Evolutionary conservation across 2,888 invertebrate genomes (phyloP), one percentile per base, ranked within the genome.

Genomic region (Liopterus haemorrhoidalis): DNA sequence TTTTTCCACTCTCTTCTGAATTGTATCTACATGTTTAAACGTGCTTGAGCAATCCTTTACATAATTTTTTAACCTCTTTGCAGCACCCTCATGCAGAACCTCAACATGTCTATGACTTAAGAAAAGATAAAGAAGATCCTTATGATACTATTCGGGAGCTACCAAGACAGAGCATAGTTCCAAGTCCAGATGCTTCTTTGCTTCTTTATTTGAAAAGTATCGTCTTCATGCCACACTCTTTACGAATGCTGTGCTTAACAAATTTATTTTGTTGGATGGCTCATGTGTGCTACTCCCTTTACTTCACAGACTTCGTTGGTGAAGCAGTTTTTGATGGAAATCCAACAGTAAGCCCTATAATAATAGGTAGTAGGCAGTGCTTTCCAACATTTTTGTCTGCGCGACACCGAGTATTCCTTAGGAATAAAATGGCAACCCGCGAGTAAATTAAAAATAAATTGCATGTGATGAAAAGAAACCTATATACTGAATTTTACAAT

Each of bases 181-280:
- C 64, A 8, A 56, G 63, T 36, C 57, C 63, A 16, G 59, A 67
- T 41, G 66, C 76, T n/a, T 75, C 81, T 0, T 65, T 91, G 12
- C 68, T 70, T n/a, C 80, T 90, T 59, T 95, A 95, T 67, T 74
- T 95, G 21, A 74, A 79, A 54, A 93, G 95, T 4, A 94, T 95
- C 45, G 69, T 95, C n/a, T 76, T 82, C 63, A 93, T 96, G 90
- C 95, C 96, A 0, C 72, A 72, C 57, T 92, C 91, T 0, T 71
- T 95, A 52, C 75, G 85, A 21, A 80, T 91, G 60, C 78, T 95
- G 8, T 95, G 95, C 60, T 64, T 93, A 49, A 95, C 95, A 9
- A 95, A 95, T 71, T 74, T 95, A 22, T 95, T 95, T 69, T 94
- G 93, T 63, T 96, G 95, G 95, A 95, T 94, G 93, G 91, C 94